Conservation (phyloP, 2,888 invertebrate species). For the Agrotis puta region DNA sequence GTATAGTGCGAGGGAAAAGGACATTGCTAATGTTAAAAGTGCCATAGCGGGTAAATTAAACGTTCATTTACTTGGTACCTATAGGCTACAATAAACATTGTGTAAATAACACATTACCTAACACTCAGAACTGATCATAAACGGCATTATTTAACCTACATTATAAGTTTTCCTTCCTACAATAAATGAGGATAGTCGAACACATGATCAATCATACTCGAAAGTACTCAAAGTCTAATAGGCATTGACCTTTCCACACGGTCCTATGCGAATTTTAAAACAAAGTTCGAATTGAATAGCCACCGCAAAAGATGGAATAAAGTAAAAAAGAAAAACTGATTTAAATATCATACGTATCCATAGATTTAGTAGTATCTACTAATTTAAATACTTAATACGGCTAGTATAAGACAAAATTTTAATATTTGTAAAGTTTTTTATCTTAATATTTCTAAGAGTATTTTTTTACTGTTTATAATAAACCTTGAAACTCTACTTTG, state of each 20-base stretch:
- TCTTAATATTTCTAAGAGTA: constrained; percentile 2
- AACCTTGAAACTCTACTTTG: constrained; percentile 11
- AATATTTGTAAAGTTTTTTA: too few species aligned
- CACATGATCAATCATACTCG: neutral
- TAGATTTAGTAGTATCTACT: neutral
- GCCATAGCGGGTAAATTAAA: constrained; percentile 22
- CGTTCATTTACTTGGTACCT: neutral
- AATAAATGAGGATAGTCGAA: neutral
- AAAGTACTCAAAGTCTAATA: neutral
- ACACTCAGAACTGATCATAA: neutral
- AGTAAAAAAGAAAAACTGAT: neutral
- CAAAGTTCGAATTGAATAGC: neutral
- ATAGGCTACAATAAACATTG: neutral
- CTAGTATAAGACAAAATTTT: neutral
- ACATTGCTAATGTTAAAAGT: constrained; percentile 30
- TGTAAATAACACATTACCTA: constrained; percentile 2
- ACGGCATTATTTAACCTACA: neutral
- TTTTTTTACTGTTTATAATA: constrained; percentile 53
- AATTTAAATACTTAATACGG: too few species aligned
- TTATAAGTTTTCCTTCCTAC: neutral
- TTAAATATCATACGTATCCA: constrained; percentile 1
- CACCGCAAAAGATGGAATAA: neutral
- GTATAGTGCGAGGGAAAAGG: constrained; percentile 19
- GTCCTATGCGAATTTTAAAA: neutral
- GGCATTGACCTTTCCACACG: neutral